Evolutionary conservation across 1,140 invertebrate genomes (phyloP).

Genomic region (Drosophila takahashii): DNA sequence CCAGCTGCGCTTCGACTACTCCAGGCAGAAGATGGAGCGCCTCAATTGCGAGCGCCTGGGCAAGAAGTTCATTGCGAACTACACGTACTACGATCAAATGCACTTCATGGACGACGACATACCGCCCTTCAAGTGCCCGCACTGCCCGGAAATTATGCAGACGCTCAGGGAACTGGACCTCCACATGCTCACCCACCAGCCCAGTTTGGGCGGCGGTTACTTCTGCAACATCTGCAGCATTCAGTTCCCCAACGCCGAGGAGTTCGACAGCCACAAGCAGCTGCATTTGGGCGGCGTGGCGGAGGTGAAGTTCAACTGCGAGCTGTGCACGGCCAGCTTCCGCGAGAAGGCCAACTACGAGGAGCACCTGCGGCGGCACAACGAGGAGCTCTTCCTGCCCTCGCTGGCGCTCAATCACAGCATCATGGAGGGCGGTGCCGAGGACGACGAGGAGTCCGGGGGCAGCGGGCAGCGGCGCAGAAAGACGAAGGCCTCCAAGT

Average conservation of each 20-base stretch:
- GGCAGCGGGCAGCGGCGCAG: constrained; percentile 8
- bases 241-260: constrained; percentile 63
- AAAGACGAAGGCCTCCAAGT: background rate
- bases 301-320: constrained; percentile 72
- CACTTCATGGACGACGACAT: constrained; percentile 79
- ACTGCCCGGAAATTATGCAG: constrained; percentile 71
- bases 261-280: constrained; percentile 75
- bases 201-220: constrained; percentile 58
- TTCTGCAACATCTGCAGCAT: constrained; percentile 71
- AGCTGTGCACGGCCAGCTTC: constrained; percentile 80
- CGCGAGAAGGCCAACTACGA: constrained; percentile 78
- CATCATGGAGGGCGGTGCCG: constrained; percentile 47
- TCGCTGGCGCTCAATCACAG: constrained; percentile 69
- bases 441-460: constrained; percentile 1
- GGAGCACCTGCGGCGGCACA: constrained; percentile 78
- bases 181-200: constrained; percentile 72
- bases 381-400: constrained; percentile 76
- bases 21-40: constrained; percentile 76
- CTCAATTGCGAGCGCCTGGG: constrained; percentile 67
- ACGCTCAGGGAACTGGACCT: constrained; percentile 72
- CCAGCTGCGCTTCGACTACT: constrained; percentile 79
- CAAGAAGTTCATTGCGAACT: constrained; percentile 69
- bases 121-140: constrained; percentile 78
- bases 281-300: constrained; percentile 62
- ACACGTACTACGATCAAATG: constrained; percentile 80